Percentiles rank a stretch among this genome's conserved stretches.
phyloP scores from a whole-genome alignment of 1,140 invertebrate genomes.

The Theocolax elegans region DNA sequence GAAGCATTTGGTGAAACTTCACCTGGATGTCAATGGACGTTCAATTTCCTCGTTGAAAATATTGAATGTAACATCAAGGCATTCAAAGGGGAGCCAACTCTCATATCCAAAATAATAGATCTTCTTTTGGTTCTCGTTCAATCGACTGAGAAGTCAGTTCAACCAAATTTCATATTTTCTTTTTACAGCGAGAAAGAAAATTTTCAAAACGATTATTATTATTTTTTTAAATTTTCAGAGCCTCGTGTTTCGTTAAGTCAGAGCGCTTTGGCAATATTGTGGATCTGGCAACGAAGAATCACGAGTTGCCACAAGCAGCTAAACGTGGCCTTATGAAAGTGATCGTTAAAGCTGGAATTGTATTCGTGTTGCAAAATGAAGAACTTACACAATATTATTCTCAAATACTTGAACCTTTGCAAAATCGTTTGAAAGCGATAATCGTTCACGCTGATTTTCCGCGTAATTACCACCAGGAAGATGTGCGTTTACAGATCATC shows the following conservation, averaged over 20 bases:
- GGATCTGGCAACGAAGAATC: constrained; percentile 64
- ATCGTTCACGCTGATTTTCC: constrained; percentile 71
- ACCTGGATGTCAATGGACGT: constrained; percentile 70
- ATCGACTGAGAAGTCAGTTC: constrained; percentile 50
- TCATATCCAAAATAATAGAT: constrained; percentile 72
- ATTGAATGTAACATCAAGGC: constrained; percentile 71
- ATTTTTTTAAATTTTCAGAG: constrained; percentile 47
- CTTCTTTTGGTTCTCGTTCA: constrained; percentile 71
- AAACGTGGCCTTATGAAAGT: constrained; percentile 69
- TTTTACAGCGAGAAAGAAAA: too few species aligned
- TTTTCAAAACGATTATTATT: neutral
- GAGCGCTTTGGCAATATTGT: constrained; percentile 59
- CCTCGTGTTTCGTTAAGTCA: constrained; percentile 52
- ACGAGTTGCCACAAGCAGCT: constrained; percentile 64
- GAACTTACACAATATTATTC: constrained; percentile 64
- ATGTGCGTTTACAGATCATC: constrained; percentile 72
- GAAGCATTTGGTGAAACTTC: constrained; percentile 74
- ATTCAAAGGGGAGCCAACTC: constrained; percentile 70
- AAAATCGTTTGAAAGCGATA: constrained; percentile 71
- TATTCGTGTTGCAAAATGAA: constrained; percentile 58
- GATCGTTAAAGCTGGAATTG: constrained; percentile 66
- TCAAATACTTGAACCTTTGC: constrained; percentile 73
- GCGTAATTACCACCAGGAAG: constrained; percentile 71
- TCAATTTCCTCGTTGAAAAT: constrained; percentile 74
- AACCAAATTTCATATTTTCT: neutral